These are phyloP conservation scores for Caenorhabditis angaria DNA, from an alignment of 2,888 invertebrate species.

Conservation along the genomic window DNA sequence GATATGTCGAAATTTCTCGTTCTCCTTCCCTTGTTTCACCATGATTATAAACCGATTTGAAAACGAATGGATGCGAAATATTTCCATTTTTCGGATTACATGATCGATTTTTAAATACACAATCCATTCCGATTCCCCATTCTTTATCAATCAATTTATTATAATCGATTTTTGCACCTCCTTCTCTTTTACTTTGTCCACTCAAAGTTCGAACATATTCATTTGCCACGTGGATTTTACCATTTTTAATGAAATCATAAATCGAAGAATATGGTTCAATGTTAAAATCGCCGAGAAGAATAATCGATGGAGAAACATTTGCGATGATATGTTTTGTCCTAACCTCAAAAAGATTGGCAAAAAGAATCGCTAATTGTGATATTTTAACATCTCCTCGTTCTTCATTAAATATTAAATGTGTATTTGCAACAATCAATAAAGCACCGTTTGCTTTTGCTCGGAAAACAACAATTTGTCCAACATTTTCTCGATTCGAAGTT, in stretches of 20 bases:
- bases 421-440: slow-evolving; percentile 84
- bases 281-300: slow-evolving; percentile 93
- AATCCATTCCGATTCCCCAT: slow-evolving; percentile 4
- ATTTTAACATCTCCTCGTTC: slow-evolving; percentile 86
- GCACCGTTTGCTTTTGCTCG: slow-evolving; percentile 36
- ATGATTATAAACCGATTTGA: slow-evolving; percentile 25
- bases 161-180: slow-evolving; percentile 7
- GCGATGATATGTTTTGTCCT: not conserved
- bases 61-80: slow-evolving; percentile 29
- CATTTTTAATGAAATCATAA: slow-evolving; percentile 78
- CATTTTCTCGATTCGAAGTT: slow-evolving; percentile 51
- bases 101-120: not conserved
- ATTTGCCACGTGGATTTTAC: slow-evolving; percentile 21
- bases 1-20: slow-evolving; percentile 57
- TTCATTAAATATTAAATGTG: slow-evolving; percentile 93
- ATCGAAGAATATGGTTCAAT: slow-evolving; percentile 82
- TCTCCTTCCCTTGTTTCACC: not conserved
- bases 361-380: slow-evolving; percentile 84
- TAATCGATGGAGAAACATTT: slow-evolving; percentile 77
- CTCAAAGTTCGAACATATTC: slow-evolving; percentile 16
- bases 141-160: not conserved
- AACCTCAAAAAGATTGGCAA: slow-evolving; percentile 80
- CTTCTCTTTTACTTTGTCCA: slow-evolving; percentile 15
- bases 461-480: slow-evolving; percentile 59
- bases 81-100: slow-evolving; percentile 14